phyloP scores from a whole-genome alignment of 2,113 vertebrate genomes.

The Gavialis gangeticus region DNA sequence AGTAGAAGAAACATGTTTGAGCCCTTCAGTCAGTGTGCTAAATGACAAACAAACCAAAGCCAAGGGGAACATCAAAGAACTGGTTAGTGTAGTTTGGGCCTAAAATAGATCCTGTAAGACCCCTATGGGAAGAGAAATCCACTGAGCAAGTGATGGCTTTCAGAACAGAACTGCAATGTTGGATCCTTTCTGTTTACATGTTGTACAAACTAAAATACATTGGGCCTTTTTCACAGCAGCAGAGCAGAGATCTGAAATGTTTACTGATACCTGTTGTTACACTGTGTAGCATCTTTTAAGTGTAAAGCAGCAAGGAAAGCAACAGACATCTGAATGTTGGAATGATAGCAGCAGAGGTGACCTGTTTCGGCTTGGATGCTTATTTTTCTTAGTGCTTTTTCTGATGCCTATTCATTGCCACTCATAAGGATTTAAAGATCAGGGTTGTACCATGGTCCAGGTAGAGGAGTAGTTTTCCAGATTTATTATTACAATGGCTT shows the following conservation, averaged over 20 bases:
- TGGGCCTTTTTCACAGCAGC: background rate
- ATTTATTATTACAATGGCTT: background rate
- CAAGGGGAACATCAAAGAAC: slow-evolving; percentile 48
- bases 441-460: background rate
- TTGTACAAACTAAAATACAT: slow-evolving; percentile 24
- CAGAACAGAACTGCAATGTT: slow-evolving; percentile 45
- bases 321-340: background rate
- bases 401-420: background rate
- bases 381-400: background rate
- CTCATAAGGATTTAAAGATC: background rate
- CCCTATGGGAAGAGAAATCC: background rate
- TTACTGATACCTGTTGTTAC: background rate
- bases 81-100: slow-evolving; percentile 37
- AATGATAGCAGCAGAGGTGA: background rate
- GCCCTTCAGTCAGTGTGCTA: slow-evolving; percentile 12
- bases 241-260: background rate
- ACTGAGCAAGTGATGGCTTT: background rate
- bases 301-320: background rate
- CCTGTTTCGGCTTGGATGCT: background rate
- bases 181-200: slow-evolving; percentile 26
- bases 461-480: background rate
- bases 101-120: slow-evolving; percentile 65
- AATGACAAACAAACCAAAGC: background rate
- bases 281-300: background rate
- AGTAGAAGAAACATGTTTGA: slow-evolving; percentile 26